These are phyloP conservation scores for Calameuta pallipes DNA, from an alignment of 2,888 invertebrate species.

Conservation along the genomic window DNA sequence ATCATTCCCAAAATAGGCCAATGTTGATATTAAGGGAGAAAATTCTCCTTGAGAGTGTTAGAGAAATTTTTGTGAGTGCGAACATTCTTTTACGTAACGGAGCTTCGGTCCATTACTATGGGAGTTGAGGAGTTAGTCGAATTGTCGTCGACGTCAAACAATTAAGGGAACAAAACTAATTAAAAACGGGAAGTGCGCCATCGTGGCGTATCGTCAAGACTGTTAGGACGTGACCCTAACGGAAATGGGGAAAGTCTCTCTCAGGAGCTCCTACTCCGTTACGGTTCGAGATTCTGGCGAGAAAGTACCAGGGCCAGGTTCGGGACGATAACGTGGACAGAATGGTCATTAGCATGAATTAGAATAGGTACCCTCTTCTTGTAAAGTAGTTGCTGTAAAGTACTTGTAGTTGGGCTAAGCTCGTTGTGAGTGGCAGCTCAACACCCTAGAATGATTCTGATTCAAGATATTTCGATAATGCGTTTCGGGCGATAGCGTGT, in stretches of 20 bases:
- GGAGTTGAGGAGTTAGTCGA: background rate
- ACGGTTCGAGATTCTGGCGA: background rate
- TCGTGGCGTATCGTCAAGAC: background rate
- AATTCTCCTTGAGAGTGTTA: background rate
- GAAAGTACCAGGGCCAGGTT: background rate
- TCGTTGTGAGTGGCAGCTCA: background rate
- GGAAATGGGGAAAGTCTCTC: background rate
- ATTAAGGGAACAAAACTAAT: background rate
- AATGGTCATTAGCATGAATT: background rate
- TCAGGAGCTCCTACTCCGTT: background rate
- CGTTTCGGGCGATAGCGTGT: background rate
- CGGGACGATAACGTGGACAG: background rate
- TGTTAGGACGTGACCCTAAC: background rate
- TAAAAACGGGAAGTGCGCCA: background rate
- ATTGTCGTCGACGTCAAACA: background rate
- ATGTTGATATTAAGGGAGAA: background rate
- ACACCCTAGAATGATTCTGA: background rate
- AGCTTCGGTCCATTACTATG: background rate
- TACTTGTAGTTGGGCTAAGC: background rate
- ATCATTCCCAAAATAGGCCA: background rate
- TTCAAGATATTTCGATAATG: background rate
- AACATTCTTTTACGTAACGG: background rate
- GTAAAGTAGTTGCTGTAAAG: background rate
- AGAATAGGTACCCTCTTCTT: background rate
- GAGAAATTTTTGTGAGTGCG: background rate